Conservation (phyloP, 2,113 vertebrate species). For the Nothocercus nigrocapillus region DNA sequence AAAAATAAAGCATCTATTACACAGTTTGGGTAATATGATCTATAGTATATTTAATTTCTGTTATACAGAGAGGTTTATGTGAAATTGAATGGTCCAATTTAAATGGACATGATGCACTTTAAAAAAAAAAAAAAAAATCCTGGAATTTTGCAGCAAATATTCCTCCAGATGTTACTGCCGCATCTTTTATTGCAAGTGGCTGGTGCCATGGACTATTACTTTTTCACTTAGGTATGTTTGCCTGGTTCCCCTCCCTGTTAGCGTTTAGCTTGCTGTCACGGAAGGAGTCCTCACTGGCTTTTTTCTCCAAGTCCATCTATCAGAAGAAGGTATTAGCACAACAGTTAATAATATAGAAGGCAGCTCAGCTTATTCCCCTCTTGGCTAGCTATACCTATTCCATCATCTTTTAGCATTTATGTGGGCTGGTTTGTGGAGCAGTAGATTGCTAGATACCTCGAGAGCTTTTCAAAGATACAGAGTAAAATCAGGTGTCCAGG, state of each 20-base stretch:
- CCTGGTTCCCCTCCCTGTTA: neutral
- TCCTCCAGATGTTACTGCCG: neutral
- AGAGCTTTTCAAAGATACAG: neutral
- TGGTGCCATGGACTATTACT: neutral
- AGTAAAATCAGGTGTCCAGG: neutral
- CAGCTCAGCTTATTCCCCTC: neutral
- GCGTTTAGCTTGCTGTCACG: fast-evolving
- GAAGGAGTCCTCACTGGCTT: neutral
- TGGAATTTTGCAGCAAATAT: neutral
- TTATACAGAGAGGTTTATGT: neutral
- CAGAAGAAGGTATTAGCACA: neutral
- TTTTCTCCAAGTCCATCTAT: neutral
- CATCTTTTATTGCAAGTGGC: neutral
- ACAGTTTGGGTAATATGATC: constrained; percentile 38
- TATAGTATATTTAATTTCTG: constrained; percentile 20
- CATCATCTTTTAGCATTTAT: neutral
- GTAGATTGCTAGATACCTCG: neutral
- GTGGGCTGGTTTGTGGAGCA: neutral
- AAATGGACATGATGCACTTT: neutral
- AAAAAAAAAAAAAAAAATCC: neutral
- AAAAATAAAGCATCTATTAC: constrained; percentile 59
- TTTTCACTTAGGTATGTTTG: neutral
- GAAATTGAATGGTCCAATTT: constrained; percentile 8
- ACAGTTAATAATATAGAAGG: neutral
- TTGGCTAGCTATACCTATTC: neutral